Evolutionary conservation across 2,888 invertebrate genomes (phyloP), one percentile per base, ranked within the genome.

Genomic region (Meteorus cinctellus): DNA sequence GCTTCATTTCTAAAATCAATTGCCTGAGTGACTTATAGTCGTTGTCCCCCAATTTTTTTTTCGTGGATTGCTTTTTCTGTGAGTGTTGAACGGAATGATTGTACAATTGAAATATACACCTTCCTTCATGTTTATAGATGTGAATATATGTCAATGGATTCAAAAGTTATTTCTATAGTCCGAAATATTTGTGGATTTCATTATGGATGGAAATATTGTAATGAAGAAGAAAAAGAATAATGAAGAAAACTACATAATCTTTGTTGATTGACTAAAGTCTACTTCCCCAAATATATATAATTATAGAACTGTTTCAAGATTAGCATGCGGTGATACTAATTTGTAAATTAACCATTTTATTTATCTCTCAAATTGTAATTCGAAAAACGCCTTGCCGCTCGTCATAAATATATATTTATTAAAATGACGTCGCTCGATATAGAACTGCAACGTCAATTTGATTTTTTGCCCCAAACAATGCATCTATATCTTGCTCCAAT

Each of bases 401-500:
- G 3, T 48, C 48, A 48, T n/a, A n/a, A 10, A 48, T 48, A 48
- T 48, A 48, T 48, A 34, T 34, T 48, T n/a, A n/a, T n/a, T 48
- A 16, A 2, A 48, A 48, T 48, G 5, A n/a, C n/a, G n/a, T 4
- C 1, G 16, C n/a, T n/a, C 5, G n/a, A 48, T 1, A 5, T 48
- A 48, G n/a, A 48, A 48, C 48, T 16, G 48, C n/a, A n/a, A 3
- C 45, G 10, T 48, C 16, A 16, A 48, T 16, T 48, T 48, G 4
- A n/a, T 3, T 48, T 48, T n/a, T n/a, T 48, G 2, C n/a, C n/a
- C 4, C n/a, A 16, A n/a, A n/a, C n/a, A n/a, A 80, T 80, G 79
- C 79, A 79, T 81, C 71, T 79, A 80, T 79, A 74, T 78, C 72
- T 76, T 67, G 79, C 24, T 24, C 24, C 82, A 79, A 80, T 82